These are phyloP conservation scores for Trichomycterus rosablanca DNA, from an alignment of 2,113 vertebrate genomes.

Conservation along the genomic window DNA sequence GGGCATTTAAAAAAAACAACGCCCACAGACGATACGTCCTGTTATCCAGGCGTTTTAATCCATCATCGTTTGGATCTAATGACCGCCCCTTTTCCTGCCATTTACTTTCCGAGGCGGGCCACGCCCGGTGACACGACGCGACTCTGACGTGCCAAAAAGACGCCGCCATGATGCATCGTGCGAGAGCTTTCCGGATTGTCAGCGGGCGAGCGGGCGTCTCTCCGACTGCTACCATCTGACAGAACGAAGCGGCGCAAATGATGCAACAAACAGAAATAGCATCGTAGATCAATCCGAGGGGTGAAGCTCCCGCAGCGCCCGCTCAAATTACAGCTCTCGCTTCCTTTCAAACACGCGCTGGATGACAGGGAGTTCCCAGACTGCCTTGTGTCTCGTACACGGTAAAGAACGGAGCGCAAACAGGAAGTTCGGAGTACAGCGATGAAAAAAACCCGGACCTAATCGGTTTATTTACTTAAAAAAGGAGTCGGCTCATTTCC, in stretches of 20 bases:
- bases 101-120: neutral
- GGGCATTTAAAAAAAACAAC: neutral
- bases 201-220: conserved; percentile 7
- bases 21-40: conserved; percentile 30
- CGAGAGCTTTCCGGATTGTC: conserved; percentile 9
- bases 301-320: conserved; percentile 4
- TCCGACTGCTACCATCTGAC: conserved; percentile 30
- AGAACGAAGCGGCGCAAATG: conserved; percentile 33
- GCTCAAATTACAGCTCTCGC: conserved; percentile 18
- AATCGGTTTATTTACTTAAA: too few species aligned
- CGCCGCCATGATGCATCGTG: conserved; percentile 9
- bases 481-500: too few species aligned
- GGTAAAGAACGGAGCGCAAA: too few species aligned
- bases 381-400: neutral
- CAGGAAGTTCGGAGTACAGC: neutral
- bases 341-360: conserved; percentile 1
- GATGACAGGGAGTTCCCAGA: conserved; percentile 2
- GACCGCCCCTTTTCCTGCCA: neutral
- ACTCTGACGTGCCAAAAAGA: neutral
- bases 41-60: conserved; percentile 21
- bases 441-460: too few species aligned
- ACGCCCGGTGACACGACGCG: neutral
- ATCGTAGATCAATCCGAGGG: conserved; percentile 37
- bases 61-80: conserved; percentile 38
- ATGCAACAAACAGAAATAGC: conserved; percentile 47